These are phyloP conservation scores for Tribolium castaneum DNA, from an alignment of 1,140 invertebrate genomes.

Conservation along the genomic window DNA sequence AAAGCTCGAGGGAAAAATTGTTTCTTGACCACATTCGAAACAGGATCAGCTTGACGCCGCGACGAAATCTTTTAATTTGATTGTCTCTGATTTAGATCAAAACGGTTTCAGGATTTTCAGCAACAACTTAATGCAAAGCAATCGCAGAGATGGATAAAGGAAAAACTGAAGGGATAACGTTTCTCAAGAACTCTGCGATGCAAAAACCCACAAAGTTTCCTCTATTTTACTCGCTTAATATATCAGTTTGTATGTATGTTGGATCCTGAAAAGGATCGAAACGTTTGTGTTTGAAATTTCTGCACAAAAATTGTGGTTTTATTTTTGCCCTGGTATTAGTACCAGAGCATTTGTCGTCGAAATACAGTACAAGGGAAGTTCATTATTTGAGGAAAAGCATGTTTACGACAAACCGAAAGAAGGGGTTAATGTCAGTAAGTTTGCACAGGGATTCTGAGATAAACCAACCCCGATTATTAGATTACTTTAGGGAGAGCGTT, in stretches of 20 bases:
- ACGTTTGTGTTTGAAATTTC: conserved; percentile 6
- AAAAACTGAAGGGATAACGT: conserved; percentile 15
- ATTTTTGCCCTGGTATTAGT: background rate
- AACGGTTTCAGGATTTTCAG: background rate
- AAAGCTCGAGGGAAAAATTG: no score
- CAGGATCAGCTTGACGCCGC: no score
- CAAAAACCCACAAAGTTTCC: conserved; percentile 25
- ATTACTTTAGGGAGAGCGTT: conserved; percentile 12
- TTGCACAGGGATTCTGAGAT: conserved; percentile 24
- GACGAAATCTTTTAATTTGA: no score
- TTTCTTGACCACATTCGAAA: no score
- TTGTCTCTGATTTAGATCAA: background rate
- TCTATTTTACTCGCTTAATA: conserved; percentile 20
- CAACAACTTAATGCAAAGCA: background rate
- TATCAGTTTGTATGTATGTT: conserved; percentile 8
- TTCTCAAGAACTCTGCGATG: conserved; percentile 5
- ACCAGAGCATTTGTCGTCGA: background rate
- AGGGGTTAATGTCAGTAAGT: conserved; percentile 32
- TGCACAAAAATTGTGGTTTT: background rate
- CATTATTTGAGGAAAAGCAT: conserved; percentile 18
- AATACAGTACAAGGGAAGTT: conserved; percentile 14
- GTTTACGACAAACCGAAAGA: conserved; percentile 26
- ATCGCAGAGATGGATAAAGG: conserved; percentile 5
- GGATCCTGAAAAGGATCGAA: conserved; percentile 14
- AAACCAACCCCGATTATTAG: conserved; percentile 39